Conservation (phyloP, 2,888 invertebrate species). For the Macaria liturata region DNA sequence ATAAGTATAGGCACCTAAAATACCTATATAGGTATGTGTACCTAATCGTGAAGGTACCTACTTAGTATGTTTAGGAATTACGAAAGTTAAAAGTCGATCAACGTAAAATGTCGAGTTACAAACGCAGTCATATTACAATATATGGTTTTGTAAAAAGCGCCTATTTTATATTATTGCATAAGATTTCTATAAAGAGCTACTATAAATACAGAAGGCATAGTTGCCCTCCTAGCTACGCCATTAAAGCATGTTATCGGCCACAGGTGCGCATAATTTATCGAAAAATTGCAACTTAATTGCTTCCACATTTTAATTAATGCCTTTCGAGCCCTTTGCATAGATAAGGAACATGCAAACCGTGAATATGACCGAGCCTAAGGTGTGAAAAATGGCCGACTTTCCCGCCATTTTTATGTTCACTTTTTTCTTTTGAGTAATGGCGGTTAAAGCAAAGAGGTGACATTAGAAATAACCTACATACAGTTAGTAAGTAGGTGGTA, state of each 20-base stretch:
- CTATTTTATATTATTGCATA: too few relatives aligned
- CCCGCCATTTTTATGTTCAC: neutral
- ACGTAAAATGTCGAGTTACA: too few relatives aligned
- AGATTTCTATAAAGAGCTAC: too few relatives aligned
- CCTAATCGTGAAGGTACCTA: too few relatives aligned
- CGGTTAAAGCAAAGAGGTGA: neutral
- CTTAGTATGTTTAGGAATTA: too few relatives aligned
- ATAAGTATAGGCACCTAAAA: neutral
- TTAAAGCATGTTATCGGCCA: conserved; percentile 14
- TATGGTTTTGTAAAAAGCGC: too few relatives aligned
- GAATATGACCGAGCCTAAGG: conserved; percentile 10
- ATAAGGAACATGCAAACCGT: conserved; percentile 21
- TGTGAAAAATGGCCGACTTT: conserved; percentile 12
- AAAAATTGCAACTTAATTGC: conserved; percentile 28
- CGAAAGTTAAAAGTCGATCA: too few relatives aligned
- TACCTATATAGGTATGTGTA: too few relatives aligned
- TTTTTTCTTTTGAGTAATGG: neutral
- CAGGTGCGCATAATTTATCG: conserved; percentile 20
- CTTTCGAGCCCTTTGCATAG: conserved; percentile 16
- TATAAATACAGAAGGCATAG: neutral
- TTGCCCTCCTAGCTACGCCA: conserved; percentile 8
- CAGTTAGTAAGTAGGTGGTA: too few relatives aligned
- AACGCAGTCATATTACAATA: too few relatives aligned
- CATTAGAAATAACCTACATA: too few relatives aligned
- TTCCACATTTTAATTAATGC: conserved; percentile 21